Conservation (phyloP, 2,888 invertebrate species). For the Frankliniella fusca region DNA sequence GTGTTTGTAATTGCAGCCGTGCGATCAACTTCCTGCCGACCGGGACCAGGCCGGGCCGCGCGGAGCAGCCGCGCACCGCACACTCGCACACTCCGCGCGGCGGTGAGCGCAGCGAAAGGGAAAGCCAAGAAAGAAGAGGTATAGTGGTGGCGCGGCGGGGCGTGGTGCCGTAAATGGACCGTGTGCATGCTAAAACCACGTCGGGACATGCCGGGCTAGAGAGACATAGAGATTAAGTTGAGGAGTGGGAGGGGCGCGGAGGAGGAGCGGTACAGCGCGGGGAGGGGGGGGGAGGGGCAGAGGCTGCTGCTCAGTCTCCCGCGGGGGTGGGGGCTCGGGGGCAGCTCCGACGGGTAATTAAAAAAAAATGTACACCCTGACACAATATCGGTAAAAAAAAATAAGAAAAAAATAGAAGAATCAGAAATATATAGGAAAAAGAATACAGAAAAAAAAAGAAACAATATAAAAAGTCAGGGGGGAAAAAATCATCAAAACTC, state of each 20-base stretch:
- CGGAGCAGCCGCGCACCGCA: neutral
- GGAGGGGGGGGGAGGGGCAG: neutral
- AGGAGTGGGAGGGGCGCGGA: neutral
- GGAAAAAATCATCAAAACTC: too few relatives aligned
- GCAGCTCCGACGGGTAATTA: too few relatives aligned
- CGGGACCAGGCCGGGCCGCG: too few relatives aligned
- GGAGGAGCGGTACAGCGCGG: neutral
- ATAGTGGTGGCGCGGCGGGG: neutral
- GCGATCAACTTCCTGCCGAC: neutral
- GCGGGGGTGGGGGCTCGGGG: too few relatives aligned
- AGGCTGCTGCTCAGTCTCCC: too few relatives aligned
- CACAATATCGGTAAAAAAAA: too few relatives aligned
- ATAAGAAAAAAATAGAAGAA: too few relatives aligned
- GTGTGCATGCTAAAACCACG: neutral
- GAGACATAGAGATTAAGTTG: too few relatives aligned
- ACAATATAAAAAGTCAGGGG: too few relatives aligned
- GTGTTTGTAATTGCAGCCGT: constrained; percentile 10
- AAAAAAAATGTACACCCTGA: too few relatives aligned
- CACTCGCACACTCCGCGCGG: neutral
- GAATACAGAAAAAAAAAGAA: too few relatives aligned
- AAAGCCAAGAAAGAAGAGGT: constrained; percentile 26
- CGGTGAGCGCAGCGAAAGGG: neutral
- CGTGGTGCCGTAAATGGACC: neutral
- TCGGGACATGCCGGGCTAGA: neutral
- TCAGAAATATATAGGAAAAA: too few relatives aligned